These are phyloP conservation scores for Scaptomyza parva DNA, from an alignment of 2,888 invertebrate species.

Conservation along the genomic window DNA sequence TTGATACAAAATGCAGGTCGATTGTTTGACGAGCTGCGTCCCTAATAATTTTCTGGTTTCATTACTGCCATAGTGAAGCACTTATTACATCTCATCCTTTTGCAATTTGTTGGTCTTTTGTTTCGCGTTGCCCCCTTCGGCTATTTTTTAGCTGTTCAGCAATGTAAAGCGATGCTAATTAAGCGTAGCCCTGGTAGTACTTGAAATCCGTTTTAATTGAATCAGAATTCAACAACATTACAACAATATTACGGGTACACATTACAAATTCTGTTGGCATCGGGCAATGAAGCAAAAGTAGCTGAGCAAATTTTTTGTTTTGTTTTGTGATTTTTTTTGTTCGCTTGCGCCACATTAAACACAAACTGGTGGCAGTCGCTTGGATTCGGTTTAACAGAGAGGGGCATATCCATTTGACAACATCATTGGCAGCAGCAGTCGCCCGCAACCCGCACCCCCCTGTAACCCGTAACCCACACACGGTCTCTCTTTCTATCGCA, in stretches of 20 bases:
- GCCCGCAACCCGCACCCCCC: conserved; percentile 19
- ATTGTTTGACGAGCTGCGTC: conserved; percentile 15
- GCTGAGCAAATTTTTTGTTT: conserved; percentile 52
- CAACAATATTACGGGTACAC: conserved; percentile 60
- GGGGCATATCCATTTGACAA: conserved; percentile 67
- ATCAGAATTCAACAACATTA: conserved; percentile 60
- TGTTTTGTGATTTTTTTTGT: conserved; percentile 23
- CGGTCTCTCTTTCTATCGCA: neutral
- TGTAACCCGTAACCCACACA: conserved; percentile 15
- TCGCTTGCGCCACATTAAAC: conserved; percentile 73
- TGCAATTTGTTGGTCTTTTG: conserved; percentile 12
- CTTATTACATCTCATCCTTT: conserved; percentile 18
- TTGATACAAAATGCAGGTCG: conserved; percentile 5
- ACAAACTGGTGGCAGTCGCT: conserved; percentile 37
- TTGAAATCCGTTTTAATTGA: conserved; percentile 72
- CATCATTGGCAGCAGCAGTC: conserved; percentile 67
- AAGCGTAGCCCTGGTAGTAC: conserved; percentile 57
- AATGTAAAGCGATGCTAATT: conserved; percentile 58
- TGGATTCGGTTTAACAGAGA: conserved; percentile 5
- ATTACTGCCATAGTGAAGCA: conserved; percentile 9
- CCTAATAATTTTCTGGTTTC: conserved; percentile 12
- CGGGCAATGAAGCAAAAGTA: conserved; percentile 60
- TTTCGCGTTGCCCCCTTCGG: conserved; percentile 17
- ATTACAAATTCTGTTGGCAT: conserved; percentile 70
- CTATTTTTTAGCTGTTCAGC: conserved; percentile 13